Conservation (phyloP, 2,888 invertebrate species). For the Xylophagus ater region DNA sequence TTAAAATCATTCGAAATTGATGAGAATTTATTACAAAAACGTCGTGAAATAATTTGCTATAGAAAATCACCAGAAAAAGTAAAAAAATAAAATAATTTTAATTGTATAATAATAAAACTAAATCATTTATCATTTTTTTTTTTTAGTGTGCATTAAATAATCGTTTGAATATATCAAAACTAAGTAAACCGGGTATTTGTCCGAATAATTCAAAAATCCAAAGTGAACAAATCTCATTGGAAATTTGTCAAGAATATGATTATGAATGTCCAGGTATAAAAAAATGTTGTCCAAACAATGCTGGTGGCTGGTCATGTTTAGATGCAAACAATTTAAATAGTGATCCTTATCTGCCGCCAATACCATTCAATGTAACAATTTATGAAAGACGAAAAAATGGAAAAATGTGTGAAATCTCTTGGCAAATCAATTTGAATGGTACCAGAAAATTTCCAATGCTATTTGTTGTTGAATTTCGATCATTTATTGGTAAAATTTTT, state of each 20-base stretch:
- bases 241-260: constrained; percentile 40
- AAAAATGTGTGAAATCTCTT: constrained; percentile 14
- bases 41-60: constrained; percentile 4
- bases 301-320: constrained; percentile 59
- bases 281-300: constrained; percentile 56
- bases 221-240: constrained; percentile 27
- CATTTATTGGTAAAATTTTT: constrained; percentile 55
- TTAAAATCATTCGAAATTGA: constrained; percentile 7
- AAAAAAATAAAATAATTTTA: neutral
- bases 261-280: constrained; percentile 56
- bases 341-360: constrained; percentile 47
- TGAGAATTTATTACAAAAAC: constrained; percentile 5
- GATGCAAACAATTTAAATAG: constrained; percentile 43
- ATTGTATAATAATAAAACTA: neutral
- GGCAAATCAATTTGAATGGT: constrained; percentile 14
- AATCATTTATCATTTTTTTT: constrained; percentile 4
- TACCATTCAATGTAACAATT: constrained; percentile 50
- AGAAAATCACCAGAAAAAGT: constrained; percentile 7
- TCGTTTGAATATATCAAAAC: constrained; percentile 25
- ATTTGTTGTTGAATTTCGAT: constrained; percentile 57
- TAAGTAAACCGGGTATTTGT: constrained; percentile 30
- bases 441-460: constrained; percentile 29
- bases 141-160: constrained; percentile 12
- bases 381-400: constrained; percentile 39
- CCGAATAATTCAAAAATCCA: constrained; percentile 24